phyloP scores from a whole-genome alignment of 2,113 vertebrate species.

The Callipepla californica region DNA sequence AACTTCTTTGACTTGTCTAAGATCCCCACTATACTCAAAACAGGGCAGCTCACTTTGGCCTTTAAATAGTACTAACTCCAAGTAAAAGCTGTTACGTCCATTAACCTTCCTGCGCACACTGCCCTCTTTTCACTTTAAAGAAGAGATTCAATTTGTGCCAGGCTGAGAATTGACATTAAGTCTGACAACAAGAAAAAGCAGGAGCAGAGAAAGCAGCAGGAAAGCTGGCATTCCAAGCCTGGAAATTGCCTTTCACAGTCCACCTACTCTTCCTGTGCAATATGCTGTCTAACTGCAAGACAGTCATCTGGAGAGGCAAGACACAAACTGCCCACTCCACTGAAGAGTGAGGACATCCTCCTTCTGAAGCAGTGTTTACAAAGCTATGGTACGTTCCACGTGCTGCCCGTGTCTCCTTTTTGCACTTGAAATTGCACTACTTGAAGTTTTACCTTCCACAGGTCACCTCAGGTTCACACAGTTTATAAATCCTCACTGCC shows the following conservation, averaged over 20 bases:
- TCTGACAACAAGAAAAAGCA: neutral
- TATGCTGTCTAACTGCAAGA: neutral
- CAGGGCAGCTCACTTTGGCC: neutral
- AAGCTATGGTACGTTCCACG: neutral
- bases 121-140: neutral
- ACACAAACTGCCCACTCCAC: neutral
- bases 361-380: neutral
- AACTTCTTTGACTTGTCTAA: neutral
- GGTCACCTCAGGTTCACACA: neutral
- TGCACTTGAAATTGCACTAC: neutral
- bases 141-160: neutral
- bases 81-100: neutral
- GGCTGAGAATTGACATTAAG: neutral
- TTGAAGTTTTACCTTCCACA: neutral
- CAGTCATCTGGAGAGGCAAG: neutral
- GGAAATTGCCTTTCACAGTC: neutral
- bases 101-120: neutral
- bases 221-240: neutral
- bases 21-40: neutral
- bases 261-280: neutral
- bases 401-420: neutral
- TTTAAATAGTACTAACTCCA: neutral
- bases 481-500: neutral
- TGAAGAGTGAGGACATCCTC: neutral
- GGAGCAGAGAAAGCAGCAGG: neutral